These are phyloP conservation scores for Polyodon spathula DNA, from an alignment of 2,113 vertebrate species.

Conservation along the genomic window DNA sequence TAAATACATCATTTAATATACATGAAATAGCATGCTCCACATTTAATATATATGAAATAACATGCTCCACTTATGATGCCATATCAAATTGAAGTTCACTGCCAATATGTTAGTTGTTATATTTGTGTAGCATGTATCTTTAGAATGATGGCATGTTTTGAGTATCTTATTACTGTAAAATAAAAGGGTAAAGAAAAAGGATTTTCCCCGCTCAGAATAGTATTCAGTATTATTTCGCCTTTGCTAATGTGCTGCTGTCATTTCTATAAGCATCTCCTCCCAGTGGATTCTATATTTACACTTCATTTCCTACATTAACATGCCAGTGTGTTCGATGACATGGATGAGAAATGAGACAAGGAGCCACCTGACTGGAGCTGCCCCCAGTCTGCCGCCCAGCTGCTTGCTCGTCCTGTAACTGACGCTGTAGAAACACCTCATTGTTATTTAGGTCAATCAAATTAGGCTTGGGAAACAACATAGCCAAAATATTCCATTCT, in stretches of 20 bases:
- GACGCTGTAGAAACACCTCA: background rate
- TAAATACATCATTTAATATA: too few relatives aligned
- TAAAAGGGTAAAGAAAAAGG: background rate
- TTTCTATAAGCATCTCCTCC: background rate
- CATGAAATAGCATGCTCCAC: too few relatives aligned
- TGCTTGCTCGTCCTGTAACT: background rate
- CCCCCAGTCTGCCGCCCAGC: conserved; percentile 3
- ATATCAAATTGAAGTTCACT: too few relatives aligned
- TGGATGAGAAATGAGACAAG: background rate
- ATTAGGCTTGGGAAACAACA: background rate
- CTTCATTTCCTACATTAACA: background rate
- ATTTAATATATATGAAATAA: too few relatives aligned
- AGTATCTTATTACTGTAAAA: background rate
- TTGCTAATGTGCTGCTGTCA: background rate
- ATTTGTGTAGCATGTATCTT: too few relatives aligned
- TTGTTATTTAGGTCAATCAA: background rate
- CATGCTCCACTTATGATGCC: too few relatives aligned
- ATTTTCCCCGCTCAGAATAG: background rate
- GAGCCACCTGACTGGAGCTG: too few relatives aligned
- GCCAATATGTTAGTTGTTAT: too few relatives aligned
- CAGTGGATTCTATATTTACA: conserved; percentile 1
- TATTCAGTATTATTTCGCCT: background rate
- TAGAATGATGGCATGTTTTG: background rate
- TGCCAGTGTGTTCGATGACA: background rate
- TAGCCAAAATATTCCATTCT: background rate